Percentiles rank a stretch among this genome's conserved stretches.
phyloP scores from a whole-genome alignment of 2,113 vertebrate species.

The Aldabrachelys gigantea region DNA sequence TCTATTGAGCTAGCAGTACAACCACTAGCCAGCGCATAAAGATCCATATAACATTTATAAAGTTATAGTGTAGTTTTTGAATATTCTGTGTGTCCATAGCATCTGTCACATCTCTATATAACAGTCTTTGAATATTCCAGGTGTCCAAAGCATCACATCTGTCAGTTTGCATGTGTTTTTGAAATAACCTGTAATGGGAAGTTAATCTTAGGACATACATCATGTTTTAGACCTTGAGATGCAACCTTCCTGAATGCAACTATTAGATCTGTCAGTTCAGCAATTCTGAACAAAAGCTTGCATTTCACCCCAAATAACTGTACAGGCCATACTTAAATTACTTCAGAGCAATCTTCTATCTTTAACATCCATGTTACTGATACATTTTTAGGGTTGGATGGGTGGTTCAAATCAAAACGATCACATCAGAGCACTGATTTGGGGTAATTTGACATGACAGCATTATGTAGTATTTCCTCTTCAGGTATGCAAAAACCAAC shows the following conservation, averaged over 20 bases:
- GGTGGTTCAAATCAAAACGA: not conserved
- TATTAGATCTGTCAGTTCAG: not conserved
- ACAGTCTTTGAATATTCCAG: too few relatives aligned
- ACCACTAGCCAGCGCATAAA: too few relatives aligned
- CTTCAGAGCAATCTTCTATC: not conserved
- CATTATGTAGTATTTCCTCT: accelerated
- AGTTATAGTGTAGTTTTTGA: too few relatives aligned
- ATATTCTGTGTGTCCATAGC: too few relatives aligned
- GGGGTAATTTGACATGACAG: not conserved
- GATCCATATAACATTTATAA: too few relatives aligned
- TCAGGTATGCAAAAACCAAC: not conserved
- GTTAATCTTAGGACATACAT: not conserved
- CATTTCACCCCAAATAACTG: not conserved
- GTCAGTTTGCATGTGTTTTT: not conserved
- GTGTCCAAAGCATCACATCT: too few relatives aligned
- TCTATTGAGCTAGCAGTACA: too few relatives aligned
- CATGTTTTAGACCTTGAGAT: not conserved
- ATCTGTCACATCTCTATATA: too few relatives aligned
- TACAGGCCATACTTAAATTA: not conserved
- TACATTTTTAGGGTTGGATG: not conserved
- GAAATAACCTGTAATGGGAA: not conserved
- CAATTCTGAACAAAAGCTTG: not conserved
- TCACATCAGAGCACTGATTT: not conserved
- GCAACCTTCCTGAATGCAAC: not conserved
- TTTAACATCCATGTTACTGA: not conserved